Conservation (phyloP, 2,797 vertebrate species). For the Acanthurus lineatus region DNA sequence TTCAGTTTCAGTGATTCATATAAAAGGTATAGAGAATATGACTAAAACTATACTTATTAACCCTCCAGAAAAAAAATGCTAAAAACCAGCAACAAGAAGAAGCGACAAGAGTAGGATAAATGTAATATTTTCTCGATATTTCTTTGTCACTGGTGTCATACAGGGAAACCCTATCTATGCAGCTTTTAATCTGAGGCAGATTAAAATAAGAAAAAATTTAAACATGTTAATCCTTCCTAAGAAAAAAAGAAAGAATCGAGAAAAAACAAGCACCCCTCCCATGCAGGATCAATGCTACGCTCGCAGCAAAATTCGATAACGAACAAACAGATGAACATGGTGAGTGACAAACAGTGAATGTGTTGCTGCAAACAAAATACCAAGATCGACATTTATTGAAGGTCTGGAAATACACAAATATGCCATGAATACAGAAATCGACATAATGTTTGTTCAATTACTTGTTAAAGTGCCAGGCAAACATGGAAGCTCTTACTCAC, state of each 20-base stretch:
- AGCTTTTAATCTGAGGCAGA: background rate
- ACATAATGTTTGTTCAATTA: background rate
- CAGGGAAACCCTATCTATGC: background rate
- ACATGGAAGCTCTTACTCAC: background rate
- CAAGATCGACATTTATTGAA: background rate
- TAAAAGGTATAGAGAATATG: too few species aligned
- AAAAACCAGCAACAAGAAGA: background rate
- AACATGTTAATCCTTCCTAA: background rate
- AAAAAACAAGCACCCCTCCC: background rate
- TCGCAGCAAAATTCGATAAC: too few species aligned
- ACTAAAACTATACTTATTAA: too few species aligned
- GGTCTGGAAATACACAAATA: slow-evolving; percentile 17
- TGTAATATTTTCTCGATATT: background rate
- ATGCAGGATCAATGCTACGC: background rate
- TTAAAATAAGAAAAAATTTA: slow-evolving; percentile 12
- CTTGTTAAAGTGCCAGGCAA: slow-evolving; percentile 18
- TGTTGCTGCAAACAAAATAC: background rate
- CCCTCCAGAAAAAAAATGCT: background rate
- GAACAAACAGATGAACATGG: too few species aligned
- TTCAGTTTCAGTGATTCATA: too few species aligned
- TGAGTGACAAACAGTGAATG: background rate
- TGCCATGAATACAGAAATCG: slow-evolving; percentile 1
- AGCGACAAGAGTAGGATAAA: background rate
- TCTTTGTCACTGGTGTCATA: background rate
- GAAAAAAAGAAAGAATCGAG: background rate